Percentiles rank a stretch among this genome's conserved stretches.
These are phyloP conservation scores for Drosophila leonis DNA, from an alignment of 2,888 invertebrate genomes.

Conservation along the genomic window DNA sequence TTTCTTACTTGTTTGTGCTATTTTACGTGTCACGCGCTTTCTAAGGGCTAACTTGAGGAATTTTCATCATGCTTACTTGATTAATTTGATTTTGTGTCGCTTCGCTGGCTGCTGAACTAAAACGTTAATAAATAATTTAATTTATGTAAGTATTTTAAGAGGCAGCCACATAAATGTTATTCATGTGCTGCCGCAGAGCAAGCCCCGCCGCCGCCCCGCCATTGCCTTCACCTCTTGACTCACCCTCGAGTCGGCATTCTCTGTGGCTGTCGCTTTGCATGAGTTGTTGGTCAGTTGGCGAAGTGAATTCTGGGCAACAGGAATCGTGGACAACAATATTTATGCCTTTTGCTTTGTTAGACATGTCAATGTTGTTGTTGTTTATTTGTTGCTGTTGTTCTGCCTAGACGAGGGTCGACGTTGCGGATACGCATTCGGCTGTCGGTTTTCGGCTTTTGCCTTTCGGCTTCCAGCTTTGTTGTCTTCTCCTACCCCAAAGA, in stretches of 20 bases:
- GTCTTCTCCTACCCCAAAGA: conserved; percentile 16
- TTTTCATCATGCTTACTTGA: conserved; percentile 18
- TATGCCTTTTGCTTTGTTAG: conserved; percentile 63
- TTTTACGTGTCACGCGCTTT: not conserved
- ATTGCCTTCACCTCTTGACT: not conserved
- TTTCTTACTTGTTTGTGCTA: too few species aligned
- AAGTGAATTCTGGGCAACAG: conserved; percentile 34
- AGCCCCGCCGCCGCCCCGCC: not conserved
- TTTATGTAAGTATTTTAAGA: conserved; percentile 67
- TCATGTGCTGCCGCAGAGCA: conserved; percentile 28
- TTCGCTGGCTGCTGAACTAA: conserved; percentile 32
- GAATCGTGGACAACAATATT: conserved; percentile 54
- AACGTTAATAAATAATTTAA: conserved; percentile 63
- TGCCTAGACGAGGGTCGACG: conserved; percentile 68
- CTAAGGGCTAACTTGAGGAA: not conserved
- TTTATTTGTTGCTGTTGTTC: conserved; percentile 33
- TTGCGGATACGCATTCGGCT: conserved; percentile 54
- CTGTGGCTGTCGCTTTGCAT: conserved; percentile 13
- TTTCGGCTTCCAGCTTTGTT: conserved; percentile 25
- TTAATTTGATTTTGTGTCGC: conserved; percentile 41
- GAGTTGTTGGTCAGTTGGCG: conserved; percentile 29
- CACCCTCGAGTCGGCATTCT: not conserved
- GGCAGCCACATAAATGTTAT: conserved; percentile 63
- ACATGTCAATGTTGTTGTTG: conserved; percentile 46
- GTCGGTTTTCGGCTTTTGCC: conserved; percentile 1